Evolutionary conservation across 2,888 invertebrate genomes (phyloP).

Genomic region (Carpatolechia fugitivella): DNA sequence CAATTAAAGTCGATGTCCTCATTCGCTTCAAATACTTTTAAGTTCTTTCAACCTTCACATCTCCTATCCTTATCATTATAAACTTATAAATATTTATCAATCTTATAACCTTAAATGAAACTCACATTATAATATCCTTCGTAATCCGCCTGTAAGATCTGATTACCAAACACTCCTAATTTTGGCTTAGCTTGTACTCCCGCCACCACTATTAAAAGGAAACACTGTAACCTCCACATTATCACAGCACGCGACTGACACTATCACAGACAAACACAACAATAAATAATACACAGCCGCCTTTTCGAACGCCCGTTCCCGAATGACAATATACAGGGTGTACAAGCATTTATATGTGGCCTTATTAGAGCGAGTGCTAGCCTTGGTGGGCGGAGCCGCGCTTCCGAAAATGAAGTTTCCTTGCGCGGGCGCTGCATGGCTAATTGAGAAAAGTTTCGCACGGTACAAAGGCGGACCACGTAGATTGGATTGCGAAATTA

Average conservation of each 20-base stretch:
- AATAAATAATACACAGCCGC: constrained; percentile 42
- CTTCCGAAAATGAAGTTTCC: constrained; percentile 72
- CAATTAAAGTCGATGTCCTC: no score
- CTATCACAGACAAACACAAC: constrained; percentile 18
- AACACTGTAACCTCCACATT: constrained; percentile 53
- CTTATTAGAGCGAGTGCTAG: constrained; percentile 56
- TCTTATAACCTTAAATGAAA: no score
- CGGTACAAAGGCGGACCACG: constrained; percentile 52
- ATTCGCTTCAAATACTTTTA: no score
- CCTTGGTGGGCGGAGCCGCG: constrained; percentile 53
- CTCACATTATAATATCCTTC: constrained; percentile 81
- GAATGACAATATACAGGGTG: constrained; percentile 62
- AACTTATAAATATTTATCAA: no score
- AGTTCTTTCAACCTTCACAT: no score
- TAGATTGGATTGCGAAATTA: constrained; percentile 51
- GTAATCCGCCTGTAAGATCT: constrained; percentile 61
- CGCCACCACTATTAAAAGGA: constrained; percentile 44
- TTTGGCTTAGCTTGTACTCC: constrained; percentile 50
- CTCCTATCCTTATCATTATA: no score
- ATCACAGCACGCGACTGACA: constrained; percentile 14
- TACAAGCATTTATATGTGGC: constrained; percentile 73
- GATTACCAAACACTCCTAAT: constrained; percentile 48
- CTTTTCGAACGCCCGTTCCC: constrained; percentile 45
- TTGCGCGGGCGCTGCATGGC: constrained; percentile 34
- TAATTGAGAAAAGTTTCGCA: constrained; percentile 74